These are phyloP conservation scores for Ypsolopha scabrella DNA, from an alignment of 2,888 invertebrate species.

Conservation along the genomic window DNA sequence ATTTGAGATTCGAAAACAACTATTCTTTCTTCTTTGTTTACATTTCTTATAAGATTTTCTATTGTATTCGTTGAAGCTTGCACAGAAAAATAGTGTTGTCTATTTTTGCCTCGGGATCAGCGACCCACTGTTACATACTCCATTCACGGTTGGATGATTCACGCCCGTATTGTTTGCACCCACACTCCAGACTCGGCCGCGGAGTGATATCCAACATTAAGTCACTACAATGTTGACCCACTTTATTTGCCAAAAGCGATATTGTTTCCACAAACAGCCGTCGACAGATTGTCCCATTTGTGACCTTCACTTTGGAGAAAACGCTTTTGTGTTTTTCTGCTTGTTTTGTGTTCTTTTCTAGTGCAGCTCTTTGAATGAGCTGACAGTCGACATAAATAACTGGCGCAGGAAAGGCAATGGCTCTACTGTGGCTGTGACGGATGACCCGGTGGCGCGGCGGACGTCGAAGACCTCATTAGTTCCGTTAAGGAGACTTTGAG, in stretches of 20 bases:
- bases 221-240: slow-evolving; percentile 16
- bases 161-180: slow-evolving; percentile 42
- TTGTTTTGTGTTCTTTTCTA: background rate
- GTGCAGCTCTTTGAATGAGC: background rate
- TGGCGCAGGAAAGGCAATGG: slow-evolving; percentile 27
- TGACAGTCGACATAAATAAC: slow-evolving; percentile 27
- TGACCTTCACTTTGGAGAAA: background rate
- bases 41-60: background rate
- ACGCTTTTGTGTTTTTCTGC: background rate
- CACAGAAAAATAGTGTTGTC: slow-evolving; percentile 13
- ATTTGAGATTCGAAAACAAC: background rate
- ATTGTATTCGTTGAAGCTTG: background rate
- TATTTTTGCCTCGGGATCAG: slow-evolving; percentile 49
- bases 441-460: slow-evolving; percentile 4
- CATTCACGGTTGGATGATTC: slow-evolving; percentile 52
- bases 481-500: slow-evolving; percentile 37
- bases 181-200: slow-evolving; percentile 20
- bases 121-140: slow-evolving; percentile 40
- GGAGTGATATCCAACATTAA: slow-evolving; percentile 4
- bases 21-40: background rate
- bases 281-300: background rate
- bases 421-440: slow-evolving; percentile 8
- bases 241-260: slow-evolving; percentile 28
- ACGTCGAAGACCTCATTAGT: slow-evolving; percentile 27
- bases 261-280: slow-evolving; percentile 14